Conservation (phyloP, 1,140 invertebrate species). For the Mercenaria mercenaria region DNA sequence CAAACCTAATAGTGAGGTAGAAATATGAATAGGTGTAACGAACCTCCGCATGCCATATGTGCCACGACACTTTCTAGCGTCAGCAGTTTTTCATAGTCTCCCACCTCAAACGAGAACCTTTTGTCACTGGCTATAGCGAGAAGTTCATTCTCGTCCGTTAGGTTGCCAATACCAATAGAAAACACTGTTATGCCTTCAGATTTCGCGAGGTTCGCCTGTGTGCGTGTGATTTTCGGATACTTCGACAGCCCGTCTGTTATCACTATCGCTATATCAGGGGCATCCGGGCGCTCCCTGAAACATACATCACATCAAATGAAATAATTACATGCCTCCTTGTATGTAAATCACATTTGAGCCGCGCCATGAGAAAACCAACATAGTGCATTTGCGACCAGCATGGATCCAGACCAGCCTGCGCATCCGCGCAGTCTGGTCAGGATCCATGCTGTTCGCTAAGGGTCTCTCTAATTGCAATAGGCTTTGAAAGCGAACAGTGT, state of each 20-base stretch:
- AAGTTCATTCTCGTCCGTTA: slow-evolving; percentile 46
- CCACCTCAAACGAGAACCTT: slow-evolving; percentile 38
- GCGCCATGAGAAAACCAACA: too few relatives aligned
- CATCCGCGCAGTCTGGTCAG: too few relatives aligned
- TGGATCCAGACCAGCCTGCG: too few relatives aligned
- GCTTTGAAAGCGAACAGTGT: too few relatives aligned
- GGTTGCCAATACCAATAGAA: slow-evolving; percentile 75
- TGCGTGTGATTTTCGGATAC: slow-evolving; percentile 61
- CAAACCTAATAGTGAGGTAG: too few relatives aligned
- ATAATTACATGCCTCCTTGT: too few relatives aligned
- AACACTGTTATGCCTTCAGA: slow-evolving; percentile 75
- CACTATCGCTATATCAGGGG: slow-evolving; percentile 76
- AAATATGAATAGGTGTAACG: neutral
- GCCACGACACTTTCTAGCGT: slow-evolving; percentile 40
- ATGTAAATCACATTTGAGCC: too few relatives aligned
- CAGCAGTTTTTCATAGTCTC: slow-evolving; percentile 25
- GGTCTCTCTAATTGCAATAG: too few relatives aligned
- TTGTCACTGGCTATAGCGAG: slow-evolving; percentile 43
- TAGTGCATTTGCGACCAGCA: too few relatives aligned
- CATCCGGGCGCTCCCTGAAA: slow-evolving; percentile 71
- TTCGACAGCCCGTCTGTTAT: slow-evolving; percentile 78
- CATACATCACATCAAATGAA: too few relatives aligned
- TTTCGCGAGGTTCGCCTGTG: slow-evolving; percentile 67
- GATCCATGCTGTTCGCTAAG: too few relatives aligned
- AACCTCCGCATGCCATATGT: slow-evolving; percentile 61